phyloP scores from a whole-genome alignment of 2,113 vertebrate species.

The Rhea pennata region DNA sequence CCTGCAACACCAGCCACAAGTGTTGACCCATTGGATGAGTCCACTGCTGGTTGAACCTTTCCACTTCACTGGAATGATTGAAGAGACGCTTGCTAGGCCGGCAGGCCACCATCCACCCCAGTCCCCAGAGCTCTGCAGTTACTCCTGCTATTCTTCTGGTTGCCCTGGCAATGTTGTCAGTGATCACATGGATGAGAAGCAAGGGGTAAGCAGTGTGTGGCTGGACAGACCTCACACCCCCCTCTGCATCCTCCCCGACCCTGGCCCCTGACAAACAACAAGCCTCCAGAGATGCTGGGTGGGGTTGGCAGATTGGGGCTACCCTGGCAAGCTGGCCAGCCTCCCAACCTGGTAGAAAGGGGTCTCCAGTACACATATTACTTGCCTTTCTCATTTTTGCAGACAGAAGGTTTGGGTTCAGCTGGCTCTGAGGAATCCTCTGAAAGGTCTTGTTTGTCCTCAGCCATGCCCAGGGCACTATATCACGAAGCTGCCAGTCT shows the following conservation, averaged over 20 bases:
- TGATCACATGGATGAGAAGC: neutral
- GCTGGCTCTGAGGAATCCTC: neutral
- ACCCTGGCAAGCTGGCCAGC: too few species aligned
- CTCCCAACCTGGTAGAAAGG: accelerated
- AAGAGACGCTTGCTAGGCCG: neutral
- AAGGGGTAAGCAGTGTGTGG: neutral
- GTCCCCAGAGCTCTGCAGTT: neutral
- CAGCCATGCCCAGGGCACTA: accelerated
- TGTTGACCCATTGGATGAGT: neutral
- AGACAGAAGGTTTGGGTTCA: neutral
- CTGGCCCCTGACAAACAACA: neutral
- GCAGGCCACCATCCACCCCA: neutral
- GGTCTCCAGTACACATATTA: neutral
- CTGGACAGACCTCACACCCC: neutral
- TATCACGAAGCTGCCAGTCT: neutral
- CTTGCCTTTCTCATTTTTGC: neutral
- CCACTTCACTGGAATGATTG: accelerated
- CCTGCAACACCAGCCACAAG: neutral
- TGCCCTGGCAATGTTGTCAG: neutral
- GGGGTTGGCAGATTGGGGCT: too few species aligned
- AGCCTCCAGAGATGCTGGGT: too few species aligned
- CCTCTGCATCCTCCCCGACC: neutral
- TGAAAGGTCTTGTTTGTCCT: neutral
- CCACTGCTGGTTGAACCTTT: neutral
- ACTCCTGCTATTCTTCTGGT: neutral